These are phyloP conservation scores for Dynastes tityus DNA, from an alignment of 2,888 invertebrate species.

Conservation along the genomic window DNA sequence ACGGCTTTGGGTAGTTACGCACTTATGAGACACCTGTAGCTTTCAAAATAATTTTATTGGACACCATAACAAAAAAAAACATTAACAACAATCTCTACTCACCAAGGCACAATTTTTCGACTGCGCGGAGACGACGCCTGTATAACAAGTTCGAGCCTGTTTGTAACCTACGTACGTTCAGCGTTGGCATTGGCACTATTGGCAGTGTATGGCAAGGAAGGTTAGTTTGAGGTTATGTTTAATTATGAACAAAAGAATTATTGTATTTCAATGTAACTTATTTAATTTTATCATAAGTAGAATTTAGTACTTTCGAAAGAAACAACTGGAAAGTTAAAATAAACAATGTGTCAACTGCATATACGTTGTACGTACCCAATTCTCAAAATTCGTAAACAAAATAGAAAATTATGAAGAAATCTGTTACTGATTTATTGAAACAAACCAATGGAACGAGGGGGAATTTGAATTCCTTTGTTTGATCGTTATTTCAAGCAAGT, in stretches of 20 bases:
- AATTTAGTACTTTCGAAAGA: no score
- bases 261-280: neutral
- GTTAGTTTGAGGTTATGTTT: neutral
- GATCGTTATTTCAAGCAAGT: neutral
- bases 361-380: no score
- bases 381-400: neutral
- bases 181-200: neutral
- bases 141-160: conserved; percentile 8
- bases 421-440: neutral
- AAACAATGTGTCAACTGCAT: no score
- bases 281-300: no score
- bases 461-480: conserved; percentile 29
- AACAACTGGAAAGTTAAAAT: no score
- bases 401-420: conserved; percentile 19
- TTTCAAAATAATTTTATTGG: no score
- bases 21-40: no score
- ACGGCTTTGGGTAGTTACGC: no score
- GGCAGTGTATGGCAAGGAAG: neutral
- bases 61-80: no score
- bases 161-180: neutral
- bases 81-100: no score
- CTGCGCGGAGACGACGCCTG: no score
- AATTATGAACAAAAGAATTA: neutral
- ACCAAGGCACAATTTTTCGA: no score
- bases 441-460: neutral